Conservation (phyloP, 2,797 vertebrate genomes). For the Pipistrellus pipistrellus region DNA sequence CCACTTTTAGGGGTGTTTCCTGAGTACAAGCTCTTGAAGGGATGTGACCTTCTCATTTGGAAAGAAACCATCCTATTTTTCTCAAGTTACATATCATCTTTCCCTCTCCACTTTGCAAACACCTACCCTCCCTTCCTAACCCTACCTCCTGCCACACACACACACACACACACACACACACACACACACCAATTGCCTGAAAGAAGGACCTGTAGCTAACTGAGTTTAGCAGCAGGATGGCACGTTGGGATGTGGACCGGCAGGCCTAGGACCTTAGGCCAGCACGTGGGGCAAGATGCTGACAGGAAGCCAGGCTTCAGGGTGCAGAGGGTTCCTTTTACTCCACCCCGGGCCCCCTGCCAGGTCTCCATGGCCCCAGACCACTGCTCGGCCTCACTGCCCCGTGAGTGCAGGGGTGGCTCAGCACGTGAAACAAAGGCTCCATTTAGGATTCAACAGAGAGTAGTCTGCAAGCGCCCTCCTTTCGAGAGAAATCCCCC, state of each 20-base stretch:
- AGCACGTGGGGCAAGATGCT: background rate
- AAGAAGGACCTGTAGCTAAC: background rate
- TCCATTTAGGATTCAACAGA: slow-evolving; percentile 22
- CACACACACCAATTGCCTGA: background rate
- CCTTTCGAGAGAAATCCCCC: background rate
- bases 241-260: background rate
- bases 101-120: background rate
- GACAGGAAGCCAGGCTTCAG: background rate
- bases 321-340: background rate
- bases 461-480: background rate
- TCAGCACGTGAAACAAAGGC: slow-evolving; percentile 14
- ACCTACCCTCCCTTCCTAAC: background rate
- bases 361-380: background rate
- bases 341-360: background rate
- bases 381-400: background rate
- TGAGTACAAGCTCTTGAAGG: background rate
- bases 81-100: background rate
- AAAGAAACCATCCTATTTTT: background rate
- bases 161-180: no score
- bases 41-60: background rate
- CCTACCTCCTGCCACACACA: no score
- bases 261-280: background rate
- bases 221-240: background rate
- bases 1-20: background rate
- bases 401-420: background rate